Conservation (phyloP, 1,140 invertebrate genomes). For the Drosophila insularis region DNA sequence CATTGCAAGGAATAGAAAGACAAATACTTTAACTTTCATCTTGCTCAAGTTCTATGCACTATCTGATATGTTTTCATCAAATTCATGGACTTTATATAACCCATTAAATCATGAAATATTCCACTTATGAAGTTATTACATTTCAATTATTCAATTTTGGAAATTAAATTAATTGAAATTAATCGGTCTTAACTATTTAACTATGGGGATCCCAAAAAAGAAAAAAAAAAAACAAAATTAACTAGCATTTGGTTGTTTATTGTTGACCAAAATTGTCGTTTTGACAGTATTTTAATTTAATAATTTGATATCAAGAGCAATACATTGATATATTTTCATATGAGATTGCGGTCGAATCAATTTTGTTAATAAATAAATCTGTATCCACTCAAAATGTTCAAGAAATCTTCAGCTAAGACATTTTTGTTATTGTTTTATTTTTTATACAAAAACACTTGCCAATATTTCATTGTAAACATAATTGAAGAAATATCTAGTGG, state of each 20-base stretch:
- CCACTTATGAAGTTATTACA: slow-evolving; percentile 59
- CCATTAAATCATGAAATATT: not conserved
- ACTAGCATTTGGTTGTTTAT: slow-evolving; percentile 21
- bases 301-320: too few species aligned
- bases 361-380: too few species aligned
- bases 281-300: too few species aligned
- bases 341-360: too few species aligned
- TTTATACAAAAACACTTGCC: too few species aligned
- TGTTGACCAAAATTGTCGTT: not conserved
- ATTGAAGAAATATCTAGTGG: too few species aligned
- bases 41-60: slow-evolving; percentile 5
- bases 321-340: too few species aligned
- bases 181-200: slow-evolving; percentile 11
- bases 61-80: slow-evolving; percentile 1
- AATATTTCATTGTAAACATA: too few species aligned
- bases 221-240: not conserved
- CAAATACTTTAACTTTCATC: slow-evolving; percentile 40
- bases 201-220: slow-evolving; percentile 10
- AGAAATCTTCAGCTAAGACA: too few species aligned
- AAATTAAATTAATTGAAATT: slow-evolving; percentile 14
- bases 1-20: slow-evolving; percentile 27
- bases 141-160: slow-evolving; percentile 48
- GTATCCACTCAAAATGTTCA: too few species aligned
- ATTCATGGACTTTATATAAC: slow-evolving; percentile 44
- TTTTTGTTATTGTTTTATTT: too few species aligned